Evolutionary conservation across 2,113 vertebrate genomes (phyloP).

Genomic region (Pterocles orientalis): DNA sequence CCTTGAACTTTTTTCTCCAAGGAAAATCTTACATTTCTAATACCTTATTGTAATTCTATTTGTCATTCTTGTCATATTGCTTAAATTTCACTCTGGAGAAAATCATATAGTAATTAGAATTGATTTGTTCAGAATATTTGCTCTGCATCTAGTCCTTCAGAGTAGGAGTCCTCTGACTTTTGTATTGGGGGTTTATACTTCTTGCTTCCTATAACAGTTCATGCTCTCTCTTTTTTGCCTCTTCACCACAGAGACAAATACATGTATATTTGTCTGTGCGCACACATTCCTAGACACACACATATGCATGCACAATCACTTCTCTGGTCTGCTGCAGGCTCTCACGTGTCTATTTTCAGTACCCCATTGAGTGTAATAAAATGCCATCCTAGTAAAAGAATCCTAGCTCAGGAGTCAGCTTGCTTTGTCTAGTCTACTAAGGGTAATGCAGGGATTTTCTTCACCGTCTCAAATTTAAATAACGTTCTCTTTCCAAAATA

Average conservation of each 20-base stretch:
- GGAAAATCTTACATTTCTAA: constrained; percentile 22
- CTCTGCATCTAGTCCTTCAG: not conserved
- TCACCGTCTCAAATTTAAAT: not conserved
- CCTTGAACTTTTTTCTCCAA: constrained; percentile 12
- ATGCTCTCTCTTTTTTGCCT: not conserved
- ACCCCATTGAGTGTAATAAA: not conserved
- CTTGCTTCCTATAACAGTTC: not conserved
- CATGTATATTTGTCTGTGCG: not conserved
- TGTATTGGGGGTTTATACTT: not conserved
- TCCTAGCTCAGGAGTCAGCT: not conserved
- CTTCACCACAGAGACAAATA: not conserved
- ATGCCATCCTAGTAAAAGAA: fast-evolving
- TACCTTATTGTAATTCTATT: not conserved
- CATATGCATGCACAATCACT: fast-evolving
- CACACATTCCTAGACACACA: not conserved
- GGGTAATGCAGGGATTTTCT: not conserved
- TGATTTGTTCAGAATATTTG: constrained; percentile 8
- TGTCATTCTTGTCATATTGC: constrained; percentile 18
- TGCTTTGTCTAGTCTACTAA: not conserved
- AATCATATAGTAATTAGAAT: constrained; percentile 30
- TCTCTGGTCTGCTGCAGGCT: not conserved
- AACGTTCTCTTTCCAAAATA: not conserved
- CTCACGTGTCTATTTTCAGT: not conserved
- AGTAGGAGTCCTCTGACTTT: not conserved
- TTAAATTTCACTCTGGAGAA: constrained; percentile 15